These are phyloP conservation scores for Halictus rubicundus DNA, from an alignment of 1,140 invertebrate species.

Conservation along the genomic window DNA sequence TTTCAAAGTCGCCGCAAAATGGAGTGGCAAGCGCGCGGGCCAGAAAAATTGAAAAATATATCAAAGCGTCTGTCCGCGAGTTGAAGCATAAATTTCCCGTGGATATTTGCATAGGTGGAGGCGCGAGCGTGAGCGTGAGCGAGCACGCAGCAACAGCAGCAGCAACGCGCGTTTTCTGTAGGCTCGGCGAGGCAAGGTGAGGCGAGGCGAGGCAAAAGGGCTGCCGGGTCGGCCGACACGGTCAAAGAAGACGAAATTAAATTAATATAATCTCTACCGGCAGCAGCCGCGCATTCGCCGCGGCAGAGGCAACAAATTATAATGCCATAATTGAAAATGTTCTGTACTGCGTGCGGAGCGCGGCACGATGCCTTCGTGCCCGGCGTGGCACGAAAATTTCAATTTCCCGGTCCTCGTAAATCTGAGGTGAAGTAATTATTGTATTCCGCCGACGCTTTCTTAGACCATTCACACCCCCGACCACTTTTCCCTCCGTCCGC, in stretches of 20 bases:
- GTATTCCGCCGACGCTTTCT: slow-evolving; percentile 78
- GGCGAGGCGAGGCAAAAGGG: not conserved
- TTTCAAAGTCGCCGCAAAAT: slow-evolving; percentile 25
- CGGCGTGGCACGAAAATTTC: slow-evolving; percentile 76
- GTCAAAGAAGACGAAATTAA: slow-evolving; percentile 78
- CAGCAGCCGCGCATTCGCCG: slow-evolving; percentile 67
- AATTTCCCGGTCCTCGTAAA: slow-evolving; percentile 79
- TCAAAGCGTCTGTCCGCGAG: slow-evolving; percentile 38
- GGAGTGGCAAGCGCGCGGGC: slow-evolving; percentile 6
- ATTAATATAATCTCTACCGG: slow-evolving; percentile 77
- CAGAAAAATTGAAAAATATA: slow-evolving; percentile 51
- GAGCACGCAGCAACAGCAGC: not conserved
- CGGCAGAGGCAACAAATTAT: slow-evolving; percentile 77
- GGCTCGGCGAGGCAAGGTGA: not conserved
- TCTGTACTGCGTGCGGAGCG: slow-evolving; percentile 65
- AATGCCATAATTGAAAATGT: slow-evolving; percentile 80
- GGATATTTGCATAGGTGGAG: slow-evolving; percentile 43
- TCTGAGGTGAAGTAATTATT: slow-evolving; percentile 80
- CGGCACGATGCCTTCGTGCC: slow-evolving; percentile 42
- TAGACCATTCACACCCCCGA: slow-evolving; percentile 73
- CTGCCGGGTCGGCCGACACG: slow-evolving; percentile 48
- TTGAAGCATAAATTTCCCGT: slow-evolving; percentile 39
- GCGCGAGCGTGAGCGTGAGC: not conserved
- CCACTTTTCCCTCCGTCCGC: not conserved
- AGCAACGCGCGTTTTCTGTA: slow-evolving; percentile 15